These are phyloP conservation scores for Eriosoma lanigerum DNA, from an alignment of 1,140 invertebrate genomes.

Conservation along the genomic window DNA sequence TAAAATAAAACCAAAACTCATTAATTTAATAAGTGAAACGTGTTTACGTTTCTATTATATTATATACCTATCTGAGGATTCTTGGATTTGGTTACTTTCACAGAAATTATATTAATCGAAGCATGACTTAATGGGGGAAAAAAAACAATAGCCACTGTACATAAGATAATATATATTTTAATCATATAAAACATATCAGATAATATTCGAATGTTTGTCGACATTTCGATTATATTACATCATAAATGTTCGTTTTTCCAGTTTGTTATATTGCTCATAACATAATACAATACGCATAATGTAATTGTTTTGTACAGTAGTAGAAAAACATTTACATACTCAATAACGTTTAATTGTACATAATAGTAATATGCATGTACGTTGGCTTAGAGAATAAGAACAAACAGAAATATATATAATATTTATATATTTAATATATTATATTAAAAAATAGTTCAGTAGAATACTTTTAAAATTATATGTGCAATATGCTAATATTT, in stretches of 20 bases:
- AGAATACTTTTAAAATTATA: too few relatives aligned
- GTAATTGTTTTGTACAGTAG: too few relatives aligned
- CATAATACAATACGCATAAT: too few relatives aligned
- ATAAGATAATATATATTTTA: background rate
- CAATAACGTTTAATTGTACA: too few relatives aligned
- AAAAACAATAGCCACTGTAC: background rate
- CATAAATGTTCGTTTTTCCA: conserved; percentile 26
- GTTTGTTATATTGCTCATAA: background rate
- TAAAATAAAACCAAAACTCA: background rate
- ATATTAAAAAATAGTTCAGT: too few relatives aligned
- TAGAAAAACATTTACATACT: too few relatives aligned
- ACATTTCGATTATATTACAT: background rate
- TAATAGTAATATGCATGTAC: too few relatives aligned
- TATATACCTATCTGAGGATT: background rate
- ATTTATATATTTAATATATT: too few relatives aligned
- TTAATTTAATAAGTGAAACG: conserved; percentile 46
- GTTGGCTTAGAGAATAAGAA: too few relatives aligned
- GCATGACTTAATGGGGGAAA: conserved; percentile 35
- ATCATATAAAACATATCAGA: background rate
- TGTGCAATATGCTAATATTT: too few relatives aligned
- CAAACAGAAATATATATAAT: too few relatives aligned
- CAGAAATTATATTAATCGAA: conserved; percentile 41
- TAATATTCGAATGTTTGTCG: background rate
- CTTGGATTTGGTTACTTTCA: conserved; percentile 39
- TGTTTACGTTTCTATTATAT: conserved; percentile 40